Conservation (phyloP, 1,140 invertebrate species). For the Luehdorfia chinensis region DNA sequence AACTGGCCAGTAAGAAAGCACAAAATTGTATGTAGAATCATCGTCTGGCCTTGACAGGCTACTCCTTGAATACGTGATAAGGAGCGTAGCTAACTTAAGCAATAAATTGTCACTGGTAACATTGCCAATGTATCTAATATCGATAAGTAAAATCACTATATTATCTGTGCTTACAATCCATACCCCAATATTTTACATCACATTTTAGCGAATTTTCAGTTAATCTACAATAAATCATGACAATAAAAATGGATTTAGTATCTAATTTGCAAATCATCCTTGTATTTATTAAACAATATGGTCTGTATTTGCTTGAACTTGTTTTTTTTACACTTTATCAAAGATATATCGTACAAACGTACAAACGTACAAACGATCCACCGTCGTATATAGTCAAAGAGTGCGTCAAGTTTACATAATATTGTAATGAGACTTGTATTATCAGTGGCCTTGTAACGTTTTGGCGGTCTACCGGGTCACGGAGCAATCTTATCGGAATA, state of each 20-base stretch:
- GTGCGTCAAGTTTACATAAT: conserved; percentile 30
- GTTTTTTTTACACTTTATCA: too few relatives aligned
- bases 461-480: conserved; percentile 43
- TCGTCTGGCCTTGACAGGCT: conserved; percentile 12
- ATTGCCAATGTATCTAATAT: conserved; percentile 12
- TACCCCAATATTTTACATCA: too few relatives aligned
- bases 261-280: too few relatives aligned
- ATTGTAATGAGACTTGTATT: conserved; percentile 21
- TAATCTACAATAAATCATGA: too few relatives aligned
- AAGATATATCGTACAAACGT: too few relatives aligned
- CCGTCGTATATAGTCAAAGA: too few relatives aligned
- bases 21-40: not conserved
- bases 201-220: too few relatives aligned
- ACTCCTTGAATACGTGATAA: conserved; percentile 15
- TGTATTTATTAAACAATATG: too few relatives aligned
- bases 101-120: conserved; percentile 7
- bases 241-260: too few relatives aligned
- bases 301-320: too few relatives aligned
- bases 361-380: too few relatives aligned
- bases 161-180: too few relatives aligned
- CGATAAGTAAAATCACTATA: conserved; percentile 12
- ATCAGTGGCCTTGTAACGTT: conserved; percentile 49
- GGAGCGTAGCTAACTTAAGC: not conserved
- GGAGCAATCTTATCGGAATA: conserved; percentile 25
- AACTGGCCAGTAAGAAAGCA: not conserved